Percentiles rank a stretch among this genome's conserved stretches.
Conservation (phyloP, 2,797 vertebrate species). For the Picus viridis region DNA sequence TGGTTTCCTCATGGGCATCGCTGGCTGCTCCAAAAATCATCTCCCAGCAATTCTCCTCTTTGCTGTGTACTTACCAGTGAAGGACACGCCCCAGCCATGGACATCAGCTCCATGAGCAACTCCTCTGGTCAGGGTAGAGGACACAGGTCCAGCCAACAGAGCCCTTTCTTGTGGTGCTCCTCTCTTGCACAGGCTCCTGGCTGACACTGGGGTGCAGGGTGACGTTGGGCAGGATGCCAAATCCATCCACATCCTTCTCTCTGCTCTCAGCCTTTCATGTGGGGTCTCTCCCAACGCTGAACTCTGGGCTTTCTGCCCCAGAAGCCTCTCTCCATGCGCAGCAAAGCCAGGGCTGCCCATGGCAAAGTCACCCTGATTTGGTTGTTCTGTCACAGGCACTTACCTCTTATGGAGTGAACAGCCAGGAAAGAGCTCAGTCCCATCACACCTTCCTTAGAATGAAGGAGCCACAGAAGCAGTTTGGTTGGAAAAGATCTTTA, state of each 20-base stretch:
- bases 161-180: neutral
- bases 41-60: neutral
- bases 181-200: neutral
- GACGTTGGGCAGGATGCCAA: rapidly evolving
- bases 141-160: too few species aligned
- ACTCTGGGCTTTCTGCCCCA: neutral
- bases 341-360: neutral
- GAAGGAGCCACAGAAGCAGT: too few species aligned
- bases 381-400: neutral
- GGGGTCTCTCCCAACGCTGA: neutral
- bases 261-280: neutral
- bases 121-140: neutral
- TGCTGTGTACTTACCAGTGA: neutral
- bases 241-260: neutral
- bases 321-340: neutral
- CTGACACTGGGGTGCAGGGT: neutral
- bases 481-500: too few species aligned
- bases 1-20: neutral
- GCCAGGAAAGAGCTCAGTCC: neutral
- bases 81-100: neutral
- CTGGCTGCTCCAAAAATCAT: neutral
- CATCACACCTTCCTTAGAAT: neutral
- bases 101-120: neutral
- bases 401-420: neutral
- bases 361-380: neutral